Conservation (phyloP, 1,140 invertebrate species). For the Calycopis cecrops region DNA sequence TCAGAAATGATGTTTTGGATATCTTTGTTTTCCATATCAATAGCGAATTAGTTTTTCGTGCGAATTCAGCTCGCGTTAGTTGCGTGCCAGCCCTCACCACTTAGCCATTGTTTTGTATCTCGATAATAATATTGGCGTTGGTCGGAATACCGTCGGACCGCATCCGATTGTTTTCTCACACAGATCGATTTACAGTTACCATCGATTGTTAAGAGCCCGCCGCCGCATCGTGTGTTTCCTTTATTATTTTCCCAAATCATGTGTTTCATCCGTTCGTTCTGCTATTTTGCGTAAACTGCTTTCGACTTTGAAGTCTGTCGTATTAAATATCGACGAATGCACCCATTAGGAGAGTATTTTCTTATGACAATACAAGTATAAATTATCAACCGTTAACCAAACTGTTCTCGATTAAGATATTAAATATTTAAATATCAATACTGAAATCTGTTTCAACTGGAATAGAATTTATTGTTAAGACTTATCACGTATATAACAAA, state of each 20-base stretch:
- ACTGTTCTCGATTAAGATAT: too few species aligned
- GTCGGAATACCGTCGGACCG: constrained; percentile 24
- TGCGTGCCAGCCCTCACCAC: constrained; percentile 19
- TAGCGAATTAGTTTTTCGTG: not conserved
- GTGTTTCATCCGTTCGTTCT: constrained; percentile 26
- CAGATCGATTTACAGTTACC: constrained; percentile 48
- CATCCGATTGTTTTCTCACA: constrained; percentile 52
- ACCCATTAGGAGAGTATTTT: too few species aligned
- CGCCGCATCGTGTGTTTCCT: constrained; percentile 21
- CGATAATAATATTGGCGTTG: constrained; percentile 52
- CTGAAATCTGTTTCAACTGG: too few species aligned
- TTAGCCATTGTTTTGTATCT: constrained; percentile 45
- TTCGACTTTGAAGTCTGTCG: too few species aligned
- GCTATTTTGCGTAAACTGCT: too few species aligned
- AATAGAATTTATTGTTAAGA: too few species aligned
- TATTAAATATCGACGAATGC: too few species aligned
- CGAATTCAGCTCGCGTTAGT: too few species aligned
- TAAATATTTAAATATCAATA: too few species aligned
- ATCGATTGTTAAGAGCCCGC: constrained; percentile 32
- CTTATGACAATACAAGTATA: too few species aligned
- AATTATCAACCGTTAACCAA: too few species aligned
- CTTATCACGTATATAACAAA: too few species aligned
- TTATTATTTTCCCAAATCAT: constrained; percentile 19
- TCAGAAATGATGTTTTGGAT: not conserved
- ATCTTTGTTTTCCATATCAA: not conserved